phyloP scores from a whole-genome alignment of 2,888 invertebrate genomes.

The Troilus luridus region DNA sequence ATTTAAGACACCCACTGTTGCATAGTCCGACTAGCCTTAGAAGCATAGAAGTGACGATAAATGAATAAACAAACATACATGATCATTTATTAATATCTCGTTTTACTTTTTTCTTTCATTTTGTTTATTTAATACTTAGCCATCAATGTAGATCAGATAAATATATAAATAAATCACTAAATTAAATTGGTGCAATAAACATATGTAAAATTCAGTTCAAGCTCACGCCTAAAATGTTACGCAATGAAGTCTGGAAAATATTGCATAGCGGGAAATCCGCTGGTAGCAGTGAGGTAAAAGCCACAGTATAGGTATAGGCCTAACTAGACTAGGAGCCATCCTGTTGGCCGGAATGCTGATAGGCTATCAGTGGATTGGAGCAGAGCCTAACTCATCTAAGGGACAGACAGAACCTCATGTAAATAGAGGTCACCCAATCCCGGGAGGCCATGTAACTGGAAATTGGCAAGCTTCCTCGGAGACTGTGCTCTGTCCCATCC shows the following conservation, averaged over 20 bases:
- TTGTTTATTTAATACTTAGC: background rate
- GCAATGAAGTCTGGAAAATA: background rate
- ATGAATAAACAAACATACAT: too few species aligned
- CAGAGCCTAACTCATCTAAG: background rate
- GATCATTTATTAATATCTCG: too few species aligned
- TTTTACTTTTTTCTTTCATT: too few species aligned
- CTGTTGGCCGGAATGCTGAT: background rate
- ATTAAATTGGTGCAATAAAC: background rate
- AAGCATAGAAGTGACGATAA: too few species aligned
- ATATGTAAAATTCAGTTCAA: background rate
- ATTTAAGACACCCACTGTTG: too few species aligned
- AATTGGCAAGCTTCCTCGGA: slow-evolving; percentile 16
- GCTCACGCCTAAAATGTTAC: background rate
- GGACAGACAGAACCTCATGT: slow-evolving; percentile 16
- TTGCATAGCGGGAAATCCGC: background rate
- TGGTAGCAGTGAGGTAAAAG: background rate
- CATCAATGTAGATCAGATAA: background rate
- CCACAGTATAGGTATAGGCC: background rate
- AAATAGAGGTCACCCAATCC: slow-evolving; percentile 23
- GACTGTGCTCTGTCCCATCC: background rate
- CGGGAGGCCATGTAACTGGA: background rate
- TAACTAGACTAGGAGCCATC: background rate
- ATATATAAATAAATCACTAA: background rate
- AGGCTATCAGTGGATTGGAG: background rate
- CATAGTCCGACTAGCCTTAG: too few species aligned